phyloP scores from a whole-genome alignment of 2,888 invertebrate genomes.

The Xestia xanthographa region DNA sequence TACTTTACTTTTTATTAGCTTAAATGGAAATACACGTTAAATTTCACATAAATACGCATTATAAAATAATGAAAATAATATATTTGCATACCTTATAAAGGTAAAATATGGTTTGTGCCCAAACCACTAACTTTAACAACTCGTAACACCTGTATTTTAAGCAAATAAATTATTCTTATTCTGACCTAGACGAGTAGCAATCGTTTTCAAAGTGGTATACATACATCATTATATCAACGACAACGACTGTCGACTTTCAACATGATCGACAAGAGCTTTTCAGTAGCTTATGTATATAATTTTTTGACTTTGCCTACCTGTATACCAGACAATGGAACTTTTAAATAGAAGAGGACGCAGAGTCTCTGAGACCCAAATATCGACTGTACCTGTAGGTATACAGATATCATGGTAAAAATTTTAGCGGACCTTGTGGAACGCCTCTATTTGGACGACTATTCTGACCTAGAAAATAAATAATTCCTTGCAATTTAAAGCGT shows the following conservation, averaged over 20 bases:
- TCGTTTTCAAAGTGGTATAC: not conserved
- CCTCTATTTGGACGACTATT: not conserved
- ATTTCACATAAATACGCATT: no score
- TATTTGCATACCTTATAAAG: no score
- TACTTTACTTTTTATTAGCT: no score
- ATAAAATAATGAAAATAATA: no score
- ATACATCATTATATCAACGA: no score
- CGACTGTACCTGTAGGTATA: no score
- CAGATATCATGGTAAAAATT: not conserved
- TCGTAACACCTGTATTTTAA: no score
- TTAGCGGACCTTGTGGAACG: not conserved
- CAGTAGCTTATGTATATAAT: not conserved
- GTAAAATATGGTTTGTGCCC: no score
- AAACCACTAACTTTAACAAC: no score
- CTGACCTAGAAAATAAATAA: constrained; percentile 12
- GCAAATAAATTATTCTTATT: no score
- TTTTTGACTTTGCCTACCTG: not conserved
- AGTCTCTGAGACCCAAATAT: not conserved
- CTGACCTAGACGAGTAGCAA: not conserved
- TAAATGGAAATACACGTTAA: no score
- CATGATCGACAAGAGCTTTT: not conserved
- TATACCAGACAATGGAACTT: not conserved
- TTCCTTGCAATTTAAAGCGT: not conserved
- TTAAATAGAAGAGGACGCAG: not conserved
- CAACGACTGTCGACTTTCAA: not conserved